These are phyloP conservation scores for Dione vanillae DNA, from an alignment of 2,888 invertebrate species.

Conservation along the genomic window DNA sequence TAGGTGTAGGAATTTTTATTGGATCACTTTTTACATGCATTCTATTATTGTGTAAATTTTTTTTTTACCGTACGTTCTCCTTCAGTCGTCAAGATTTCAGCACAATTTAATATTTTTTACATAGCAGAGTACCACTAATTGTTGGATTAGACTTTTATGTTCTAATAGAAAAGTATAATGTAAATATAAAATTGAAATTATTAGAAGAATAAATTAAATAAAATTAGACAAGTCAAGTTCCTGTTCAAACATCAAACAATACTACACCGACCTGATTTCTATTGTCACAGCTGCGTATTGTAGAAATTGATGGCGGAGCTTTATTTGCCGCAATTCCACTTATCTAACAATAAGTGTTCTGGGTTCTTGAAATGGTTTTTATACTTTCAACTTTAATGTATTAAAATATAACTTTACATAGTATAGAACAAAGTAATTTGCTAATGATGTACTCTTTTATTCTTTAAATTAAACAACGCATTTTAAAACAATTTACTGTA, in stretches of 20 bases:
- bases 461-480: too few species aligned
- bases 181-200: background rate
- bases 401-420: background rate
- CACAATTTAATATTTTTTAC: too few species aligned
- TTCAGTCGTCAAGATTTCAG: too few species aligned
- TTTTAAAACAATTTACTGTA: too few species aligned
- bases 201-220: conserved; percentile 10
- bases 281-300: conserved; percentile 14
- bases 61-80: too few species aligned
- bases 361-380: background rate
- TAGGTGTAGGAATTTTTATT: too few species aligned
- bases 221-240: conserved; percentile 1
- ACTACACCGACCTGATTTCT: conserved; percentile 18
- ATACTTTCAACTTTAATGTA: background rate
- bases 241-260: conserved; percentile 4
- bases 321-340: conserved; percentile 4
- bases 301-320: background rate
- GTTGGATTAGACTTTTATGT: background rate
- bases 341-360: background rate
- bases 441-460: too few species aligned
- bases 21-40: too few species aligned
- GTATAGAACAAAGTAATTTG: background rate
- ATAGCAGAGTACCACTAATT: too few species aligned
- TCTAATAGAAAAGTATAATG: background rate
- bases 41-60: too few species aligned